These are phyloP conservation scores for Gila orcuttii DNA, from an alignment of 2,113 vertebrate species.

Conservation along the genomic window DNA sequence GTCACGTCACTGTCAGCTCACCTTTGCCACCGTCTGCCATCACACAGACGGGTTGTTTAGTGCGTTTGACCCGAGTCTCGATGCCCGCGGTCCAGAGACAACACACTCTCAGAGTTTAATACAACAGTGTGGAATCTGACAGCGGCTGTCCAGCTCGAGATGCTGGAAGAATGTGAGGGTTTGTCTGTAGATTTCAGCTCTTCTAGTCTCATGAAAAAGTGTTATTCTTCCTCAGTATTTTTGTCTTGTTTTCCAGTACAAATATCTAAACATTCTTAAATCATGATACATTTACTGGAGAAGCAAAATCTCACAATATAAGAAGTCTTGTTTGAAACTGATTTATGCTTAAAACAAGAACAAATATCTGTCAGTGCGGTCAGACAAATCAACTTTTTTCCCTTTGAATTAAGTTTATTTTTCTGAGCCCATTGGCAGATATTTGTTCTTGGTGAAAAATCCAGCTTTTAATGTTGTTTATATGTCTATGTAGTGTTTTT, in stretches of 20 bases:
- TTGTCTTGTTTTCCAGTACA: neutral
- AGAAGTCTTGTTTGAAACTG: neutral
- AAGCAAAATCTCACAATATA: neutral
- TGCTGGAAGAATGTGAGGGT: neutral
- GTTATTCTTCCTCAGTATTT: neutral
- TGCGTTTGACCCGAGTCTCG: constrained; percentile 64
- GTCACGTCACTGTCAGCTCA: constrained; percentile 76
- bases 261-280: neutral
- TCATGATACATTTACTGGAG: neutral
- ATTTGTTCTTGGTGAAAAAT: neutral
- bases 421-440: neutral
- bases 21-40: constrained; percentile 70
- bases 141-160: neutral
- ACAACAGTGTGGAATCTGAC: constrained; percentile 28
- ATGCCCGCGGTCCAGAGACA: constrained; percentile 51
- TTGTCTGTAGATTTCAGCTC: neutral
- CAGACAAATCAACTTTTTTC: neutral
- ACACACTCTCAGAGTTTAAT: constrained; percentile 1
- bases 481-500: no score
- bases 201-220: neutral
- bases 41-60: constrained; percentile 72
- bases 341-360: neutral
- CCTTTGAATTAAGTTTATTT: neutral
- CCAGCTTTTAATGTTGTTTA: no score
- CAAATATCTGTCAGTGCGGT: neutral